Evolutionary conservation across 2,888 invertebrate species (phyloP).

Genomic region (Rhopalosiphum nymphaeae): DNA sequence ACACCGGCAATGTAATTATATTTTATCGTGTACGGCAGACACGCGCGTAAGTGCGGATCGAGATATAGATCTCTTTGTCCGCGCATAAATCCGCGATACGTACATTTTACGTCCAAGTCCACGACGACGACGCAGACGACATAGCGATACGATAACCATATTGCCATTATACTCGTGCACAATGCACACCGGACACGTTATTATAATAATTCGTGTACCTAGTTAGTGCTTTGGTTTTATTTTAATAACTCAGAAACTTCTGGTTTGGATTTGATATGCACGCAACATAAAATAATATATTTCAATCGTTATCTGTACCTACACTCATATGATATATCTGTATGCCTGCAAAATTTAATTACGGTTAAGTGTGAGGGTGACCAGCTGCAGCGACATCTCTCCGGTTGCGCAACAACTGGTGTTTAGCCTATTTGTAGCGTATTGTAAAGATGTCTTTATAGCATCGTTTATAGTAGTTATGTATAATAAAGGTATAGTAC

Average conservation of each 20-base stretch:
- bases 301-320: background rate
- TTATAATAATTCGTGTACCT: too few species aligned
- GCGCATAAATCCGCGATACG: background rate
- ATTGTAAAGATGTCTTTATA: conserved; percentile 2
- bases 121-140: background rate
- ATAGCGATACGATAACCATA: background rate
- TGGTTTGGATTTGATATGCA: background rate
- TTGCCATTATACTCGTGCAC: background rate
- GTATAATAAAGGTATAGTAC: background rate
- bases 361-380: background rate
- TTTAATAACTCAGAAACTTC: background rate
- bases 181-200: background rate
- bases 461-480: background rate
- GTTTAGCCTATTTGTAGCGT: background rate
- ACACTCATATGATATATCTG: too few species aligned
- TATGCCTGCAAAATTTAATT: background rate
- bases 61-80: background rate
- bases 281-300: background rate
- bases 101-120: background rate
- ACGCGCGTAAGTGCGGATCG: background rate
- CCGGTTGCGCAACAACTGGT: background rate
- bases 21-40: background rate
- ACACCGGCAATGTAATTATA: background rate
- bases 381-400: conserved; percentile 9
- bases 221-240: too few species aligned